Evolutionary conservation across 2,113 vertebrate genomes (phyloP), one percentile per base, ranked within the genome.

Genomic region (Neolamprologus falcicula): DNA sequence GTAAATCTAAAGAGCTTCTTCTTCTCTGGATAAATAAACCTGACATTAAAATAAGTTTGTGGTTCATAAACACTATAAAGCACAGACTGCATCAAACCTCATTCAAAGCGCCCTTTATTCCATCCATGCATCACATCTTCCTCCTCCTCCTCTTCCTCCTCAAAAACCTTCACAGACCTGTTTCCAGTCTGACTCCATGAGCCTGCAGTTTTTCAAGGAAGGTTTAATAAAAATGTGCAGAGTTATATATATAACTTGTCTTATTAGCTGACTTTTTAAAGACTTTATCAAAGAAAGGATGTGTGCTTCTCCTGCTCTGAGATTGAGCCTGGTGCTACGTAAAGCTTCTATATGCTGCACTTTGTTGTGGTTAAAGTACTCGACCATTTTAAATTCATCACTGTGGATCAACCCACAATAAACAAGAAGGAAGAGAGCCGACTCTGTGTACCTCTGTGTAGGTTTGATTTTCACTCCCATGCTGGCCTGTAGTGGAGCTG

Each of bases 301-400:
- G 57, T 6, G 1, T 2, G 57, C 26, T 61, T 61, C 57, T 0
- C 57, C 57, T 61, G 57, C 57, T 9, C 14, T 61, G 26, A 61
- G 26, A 6, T 61, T 31, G 0, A 61, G 14, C 14, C 14, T 31
- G 28, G 16, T 33, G 57, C 57, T 0, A 61, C 16, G 0, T 10
- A 61, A 33, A 33, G 28, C 5, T 61, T 61, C 5, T 61, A 7
- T 19, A 61, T 61, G 57, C 57, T 61, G 28, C 16, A 0, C 57
- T 61, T 61, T 1, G 16, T 19, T 61, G 26, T 61, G 16, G 57
- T 31, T 61, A 31, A 61, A 61, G 57, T 61, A 61, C 8, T 31
- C 57, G 14, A 33, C 0, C 0, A 33, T 33, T 61, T 61, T 61
- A 61, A 33, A 61, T 0, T 10, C 57, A 3, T 61, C 16, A 3